Evolutionary conservation across 2,113 vertebrate species (phyloP), one percentile per base, ranked within the genome.

Genomic region (Plecturocebus donacophilus): DNA sequence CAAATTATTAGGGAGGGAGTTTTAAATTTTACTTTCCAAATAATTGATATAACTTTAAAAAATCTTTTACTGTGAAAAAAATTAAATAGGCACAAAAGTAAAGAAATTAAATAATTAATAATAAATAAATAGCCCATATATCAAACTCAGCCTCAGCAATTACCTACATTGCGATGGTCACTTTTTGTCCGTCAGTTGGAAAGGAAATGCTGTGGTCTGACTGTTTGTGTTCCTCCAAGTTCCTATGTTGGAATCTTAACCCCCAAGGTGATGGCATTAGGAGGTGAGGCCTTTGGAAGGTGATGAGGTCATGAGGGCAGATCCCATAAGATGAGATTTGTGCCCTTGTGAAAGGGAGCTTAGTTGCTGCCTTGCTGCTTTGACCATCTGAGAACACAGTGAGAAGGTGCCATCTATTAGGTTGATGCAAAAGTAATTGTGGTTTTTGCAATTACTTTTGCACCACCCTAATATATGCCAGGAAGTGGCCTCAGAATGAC

Each of bases 131-230:
- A 79, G 8, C 3, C 35, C 47, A 45, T 0, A 0, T 21, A 5
- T 10, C 4, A 3, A n/a, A 27, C 30, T 58, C 35, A 1, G 80
- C 27, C 32, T 42, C 17, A 32, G 19, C 19, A 1, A 4, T 23
- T 17, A 75, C 13, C 2, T 5, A 1, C 1, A 6, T 35, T 12
- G 20, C 10, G 10, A 21, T 1, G 56, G 8, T 73, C 9, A 1
- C 1, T 19, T 17, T 52, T 47, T 35, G 2, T 38, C 25, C 5
- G 1, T 25, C 2, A 8, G 20, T 17, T 25, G 56, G 61, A 49
- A 40, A 47, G 40, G 9, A 47, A 6, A 9, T 2, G 7, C 3
- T 25, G 1, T 20, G 49, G 49, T 42, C n/a, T 40, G n/a, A 54
- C 8, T 1, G 8, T 45, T 7, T n/a, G 14, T 12, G 27, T 35